Evolutionary conservation across 2,113 vertebrate species (phyloP), one percentile per base, ranked within the genome.

Genomic region (Protobothrops flavoviridis): DNA sequence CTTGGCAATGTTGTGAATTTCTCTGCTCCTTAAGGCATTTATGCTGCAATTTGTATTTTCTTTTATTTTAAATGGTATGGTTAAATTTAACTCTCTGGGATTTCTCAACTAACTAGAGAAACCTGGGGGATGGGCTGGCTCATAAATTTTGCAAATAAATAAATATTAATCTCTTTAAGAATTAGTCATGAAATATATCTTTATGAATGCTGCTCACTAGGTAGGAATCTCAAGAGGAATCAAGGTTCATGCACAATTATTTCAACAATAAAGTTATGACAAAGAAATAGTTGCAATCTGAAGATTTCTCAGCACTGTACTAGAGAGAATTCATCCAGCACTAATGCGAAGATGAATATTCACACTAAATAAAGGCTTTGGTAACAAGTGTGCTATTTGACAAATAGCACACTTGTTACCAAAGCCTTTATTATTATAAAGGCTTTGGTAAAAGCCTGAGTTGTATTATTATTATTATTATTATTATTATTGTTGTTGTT

Each of bases 341-440:
- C 43, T 89, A 94, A 95, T 52, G 13, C 33, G 9, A 88, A 92
- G 57, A 95, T 97, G 91, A 96, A 97, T 96, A 96, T 96, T 96
- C 94, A 96, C n/a, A 92, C 69, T 93, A 94, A 88, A 95, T 94
- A 95, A 96, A 94, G n/a, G 15, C 81, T 93, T 88, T 95, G 94
- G 48, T 39, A 95, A 91, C 95, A 96, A 93, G 95, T 97, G 94
- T 93, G 94, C 95, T 95, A 94, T 85, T 85, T 94, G 55, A 81
- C 90, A 96, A n/a, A n/a, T n/a, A n/a, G n/a, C n/a, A n/a, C n/a
- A n/a, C n/a, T n/a, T n/a, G n/a, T n/a, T n/a, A n/a, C n/a, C n/a
- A n/a, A n/a, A n/a, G n/a, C n/a, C n/a, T n/a, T n/a, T n/a, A n/a
- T n/a, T n/a, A n/a, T n/a, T n/a, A 95, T 94, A 95, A 96, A 94